These are phyloP conservation scores for Cichlasoma orientale DNA, from an alignment of 2,797 vertebrate species.

Conservation along the genomic window DNA sequence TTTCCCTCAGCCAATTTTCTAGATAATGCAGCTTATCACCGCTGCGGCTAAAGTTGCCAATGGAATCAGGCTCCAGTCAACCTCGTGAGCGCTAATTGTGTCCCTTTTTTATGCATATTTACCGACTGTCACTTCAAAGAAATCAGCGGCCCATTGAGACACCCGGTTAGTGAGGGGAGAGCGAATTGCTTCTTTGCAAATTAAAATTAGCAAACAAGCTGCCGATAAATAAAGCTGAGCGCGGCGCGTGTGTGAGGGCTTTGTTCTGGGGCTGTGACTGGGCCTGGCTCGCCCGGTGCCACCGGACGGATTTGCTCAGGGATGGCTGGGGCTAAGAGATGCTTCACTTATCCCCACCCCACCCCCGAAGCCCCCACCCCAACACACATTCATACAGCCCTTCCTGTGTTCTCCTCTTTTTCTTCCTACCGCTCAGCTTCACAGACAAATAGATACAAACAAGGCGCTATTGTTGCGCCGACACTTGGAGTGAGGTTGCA, in stretches of 20 bases:
- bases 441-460: conserved; percentile 82
- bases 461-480: conserved; percentile 78
- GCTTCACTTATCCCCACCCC: not conserved
- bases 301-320: conserved; percentile 75
- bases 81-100: conserved; percentile 97
- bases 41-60: conserved; percentile 98
- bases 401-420: conserved; percentile 58
- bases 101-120: conserved; percentile 99
- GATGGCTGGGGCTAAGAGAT: conserved; percentile 67
- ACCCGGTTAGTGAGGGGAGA: conserved; percentile 85
- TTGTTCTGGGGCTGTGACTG: conserved; percentile 85
- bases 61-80: conserved; percentile 98
- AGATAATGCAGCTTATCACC: conserved; percentile 99
- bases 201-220: conserved; percentile 99
- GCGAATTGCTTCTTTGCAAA: conserved; percentile 96
- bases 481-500: conserved; percentile 79
- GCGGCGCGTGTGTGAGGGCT: conserved; percentile 83
- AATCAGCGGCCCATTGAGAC: conserved; percentile 98
- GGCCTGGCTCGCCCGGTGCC: conserved; percentile 54
- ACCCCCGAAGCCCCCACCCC: not conserved
- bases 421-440: conserved; percentile 66
- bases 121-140: conserved; percentile 99
- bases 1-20: conserved; percentile 99
- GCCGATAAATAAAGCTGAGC: conserved; percentile 96
- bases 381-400: conserved; percentile 17